These are phyloP conservation scores for Sinella curviseta DNA, from an alignment of 1,140 invertebrate genomes.

Conservation along the genomic window DNA sequence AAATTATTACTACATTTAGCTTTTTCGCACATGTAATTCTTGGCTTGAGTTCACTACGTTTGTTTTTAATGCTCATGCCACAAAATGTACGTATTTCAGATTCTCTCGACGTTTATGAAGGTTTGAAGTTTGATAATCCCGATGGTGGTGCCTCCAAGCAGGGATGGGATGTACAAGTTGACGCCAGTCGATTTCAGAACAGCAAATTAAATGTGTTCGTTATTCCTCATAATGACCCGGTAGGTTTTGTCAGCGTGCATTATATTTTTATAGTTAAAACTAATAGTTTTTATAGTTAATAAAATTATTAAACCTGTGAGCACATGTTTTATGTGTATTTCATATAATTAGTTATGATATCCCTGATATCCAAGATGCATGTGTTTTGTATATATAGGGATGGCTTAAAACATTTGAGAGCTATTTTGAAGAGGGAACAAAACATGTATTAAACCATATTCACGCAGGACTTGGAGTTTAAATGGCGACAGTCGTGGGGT, in stretches of 20 bases:
- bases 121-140: slow-evolving; percentile 86
- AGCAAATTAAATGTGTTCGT: slow-evolving; percentile 90
- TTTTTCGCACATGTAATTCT: not conserved
- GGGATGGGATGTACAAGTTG: slow-evolving; percentile 88
- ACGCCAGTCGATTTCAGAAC: slow-evolving; percentile 71
- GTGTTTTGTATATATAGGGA: slow-evolving; percentile 59
- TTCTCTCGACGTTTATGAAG: slow-evolving; percentile 81
- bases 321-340: too few species aligned
- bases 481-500: slow-evolving; percentile 95
- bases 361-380: too few species aligned
- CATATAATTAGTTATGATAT: too few species aligned
- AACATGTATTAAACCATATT: slow-evolving; percentile 87
- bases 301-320: too few species aligned
- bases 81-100: too few species aligned
- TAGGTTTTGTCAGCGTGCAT: not conserved
- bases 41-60: too few species aligned
- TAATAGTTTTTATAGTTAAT: too few species aligned
- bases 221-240: slow-evolving; percentile 95
- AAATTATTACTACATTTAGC: slow-evolving; percentile 7
- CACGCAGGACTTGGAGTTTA: slow-evolving; percentile 84
- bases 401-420: slow-evolving; percentile 96
- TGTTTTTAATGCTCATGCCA: slow-evolving; percentile 71
- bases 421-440: slow-evolving; percentile 85
- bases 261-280: too few species aligned
- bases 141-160: slow-evolving; percentile 99